Base-by-base conservation (phyloP, 2,888 invertebrate species). In the Cosmia pyralina region DNA sequence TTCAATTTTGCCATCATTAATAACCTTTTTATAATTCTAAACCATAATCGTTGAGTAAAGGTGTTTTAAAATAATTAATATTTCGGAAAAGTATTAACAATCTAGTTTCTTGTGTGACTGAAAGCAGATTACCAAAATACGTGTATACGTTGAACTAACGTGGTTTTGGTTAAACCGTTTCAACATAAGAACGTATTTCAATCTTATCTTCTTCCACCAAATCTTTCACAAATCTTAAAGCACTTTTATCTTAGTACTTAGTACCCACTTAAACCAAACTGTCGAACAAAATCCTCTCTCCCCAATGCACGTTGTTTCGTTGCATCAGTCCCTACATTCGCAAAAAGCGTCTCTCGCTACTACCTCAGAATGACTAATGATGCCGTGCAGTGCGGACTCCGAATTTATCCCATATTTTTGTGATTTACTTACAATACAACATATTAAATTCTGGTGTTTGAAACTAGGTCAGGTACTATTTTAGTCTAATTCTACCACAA, bases 331-430 rank as follows among this genome's bases (percentile, higher is more conserved):
- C 38, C 38, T 38, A 38, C 73, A 73, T 81, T 87, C 87, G 92
- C 94, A 94, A 94, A 94, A 95, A 94, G 89, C 88, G 79, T 76
- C 90, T 83, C 85, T 85, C 92, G 86, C 87, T 92, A 88, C 89
- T 88, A 84, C 87, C 88, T 87, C 88, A 86, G 89, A 88, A 93
- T 95, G 94, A 96, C 91, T 93, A 95, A 95, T 94, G 94, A 94
- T 93, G 88, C 81, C 75, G 80, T 81, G 87, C 44, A 87, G 87
- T 86, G 87, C 86, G 91, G 92, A 92, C 93, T 93, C 90, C 88
- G 89, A 92, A 93, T 93, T 93, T 93, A 93, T 90, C 22, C 5
- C 5, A 41, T 41, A 62, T 28, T 46, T 41, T 22, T 19, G 41
- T 15, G 59, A 19, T 41, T 65, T 19, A 41, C 59, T 19, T 28